These are phyloP conservation scores for Sternotherus odoratus DNA, from an alignment of 2,797 vertebrate genomes.

Conservation along the genomic window DNA sequence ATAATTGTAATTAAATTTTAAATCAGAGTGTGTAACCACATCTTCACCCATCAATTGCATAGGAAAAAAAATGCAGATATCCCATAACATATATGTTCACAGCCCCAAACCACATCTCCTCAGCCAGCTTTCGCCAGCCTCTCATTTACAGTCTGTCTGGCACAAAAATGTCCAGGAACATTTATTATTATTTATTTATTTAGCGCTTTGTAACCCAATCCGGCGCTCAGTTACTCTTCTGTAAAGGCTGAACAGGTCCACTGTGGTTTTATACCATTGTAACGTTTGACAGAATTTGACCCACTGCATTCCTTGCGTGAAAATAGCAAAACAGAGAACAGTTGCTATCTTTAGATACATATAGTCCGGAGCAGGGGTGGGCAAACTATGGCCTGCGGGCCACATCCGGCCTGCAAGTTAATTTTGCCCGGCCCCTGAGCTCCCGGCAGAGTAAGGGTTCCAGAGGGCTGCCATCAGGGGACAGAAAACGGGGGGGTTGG, in stretches of 20 bases:
- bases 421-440: too few species aligned
- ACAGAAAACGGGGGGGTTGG: too few species aligned
- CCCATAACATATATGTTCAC: neutral
- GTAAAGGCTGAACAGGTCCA: neutral
- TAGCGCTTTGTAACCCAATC: constrained; percentile 46
- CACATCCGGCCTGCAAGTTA: too few species aligned
- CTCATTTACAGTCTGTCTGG: constrained; percentile 25
- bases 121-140: neutral
- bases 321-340: constrained; percentile 2
- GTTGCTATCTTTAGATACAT: neutral
- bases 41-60: neutral
- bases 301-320: constrained; percentile 20
- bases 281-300: constrained; percentile 10
- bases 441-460: too few species aligned
- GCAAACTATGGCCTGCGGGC: too few species aligned
- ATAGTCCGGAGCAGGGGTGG: neutral
- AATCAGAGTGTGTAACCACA: constrained; percentile 4
- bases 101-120: constrained; percentile 35
- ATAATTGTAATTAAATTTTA: constrained; percentile 21
- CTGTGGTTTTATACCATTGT: constrained; percentile 18
- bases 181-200: neutral
- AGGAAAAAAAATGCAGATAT: neutral
- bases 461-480: too few species aligned
- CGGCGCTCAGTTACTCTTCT: constrained; percentile 31
- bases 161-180: constrained; percentile 14